Evolutionary conservation across 2,113 vertebrate species (phyloP).

Genomic region (Alethe castanea): DNA sequence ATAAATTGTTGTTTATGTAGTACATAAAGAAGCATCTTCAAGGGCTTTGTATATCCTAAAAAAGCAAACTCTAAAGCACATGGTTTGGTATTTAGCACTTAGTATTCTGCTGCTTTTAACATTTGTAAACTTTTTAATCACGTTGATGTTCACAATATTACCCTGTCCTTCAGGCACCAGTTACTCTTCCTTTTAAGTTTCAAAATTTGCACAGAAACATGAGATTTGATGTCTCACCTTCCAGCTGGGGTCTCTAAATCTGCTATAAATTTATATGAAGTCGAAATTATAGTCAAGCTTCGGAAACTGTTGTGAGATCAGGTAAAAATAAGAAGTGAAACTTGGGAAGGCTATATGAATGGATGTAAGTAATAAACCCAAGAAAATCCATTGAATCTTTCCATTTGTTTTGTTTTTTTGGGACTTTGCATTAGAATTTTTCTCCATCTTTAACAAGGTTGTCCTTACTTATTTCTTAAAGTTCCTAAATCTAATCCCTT

Average conservation of each 20-base stretch:
- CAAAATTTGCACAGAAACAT: background rate
- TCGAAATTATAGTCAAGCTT: background rate
- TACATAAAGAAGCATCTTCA: background rate
- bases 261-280: background rate
- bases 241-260: background rate
- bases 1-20: background rate
- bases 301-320: background rate
- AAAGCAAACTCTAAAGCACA: background rate
- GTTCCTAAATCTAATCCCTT: background rate
- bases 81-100: background rate
- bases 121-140: background rate
- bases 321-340: background rate
- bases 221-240: background rate
- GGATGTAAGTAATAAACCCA: background rate
- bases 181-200: background rate
- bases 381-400: background rate
- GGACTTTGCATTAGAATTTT: background rate
- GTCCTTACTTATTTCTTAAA: background rate
- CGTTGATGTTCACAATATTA: background rate
- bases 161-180: background rate
- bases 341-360: accelerated
- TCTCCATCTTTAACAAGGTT: background rate
- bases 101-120: background rate
- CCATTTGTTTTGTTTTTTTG: background rate
- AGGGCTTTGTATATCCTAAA: background rate